phyloP scores from a whole-genome alignment of 1,140 invertebrate species.

The Scaptodrosophila lebanonensis region DNA sequence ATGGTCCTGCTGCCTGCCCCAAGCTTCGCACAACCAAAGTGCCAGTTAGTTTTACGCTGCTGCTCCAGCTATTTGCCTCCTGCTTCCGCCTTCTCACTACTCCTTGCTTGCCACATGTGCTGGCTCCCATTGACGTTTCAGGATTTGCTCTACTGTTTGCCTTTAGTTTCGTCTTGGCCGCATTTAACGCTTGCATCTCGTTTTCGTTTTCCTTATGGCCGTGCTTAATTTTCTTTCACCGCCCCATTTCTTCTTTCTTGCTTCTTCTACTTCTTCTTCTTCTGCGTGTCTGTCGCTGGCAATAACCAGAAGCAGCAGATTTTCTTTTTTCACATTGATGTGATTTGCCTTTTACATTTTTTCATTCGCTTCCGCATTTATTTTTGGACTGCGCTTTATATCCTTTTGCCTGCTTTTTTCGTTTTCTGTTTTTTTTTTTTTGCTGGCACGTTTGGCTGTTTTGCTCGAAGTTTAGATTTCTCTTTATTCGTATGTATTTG shows the following conservation, averaged over 20 bases:
- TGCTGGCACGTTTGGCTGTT: constrained; percentile 25
- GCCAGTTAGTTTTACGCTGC: constrained; percentile 2
- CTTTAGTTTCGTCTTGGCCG: constrained; percentile 34
- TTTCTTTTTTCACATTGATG: constrained; percentile 62
- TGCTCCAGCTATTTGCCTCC: background rate
- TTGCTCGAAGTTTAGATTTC: constrained; percentile 39
- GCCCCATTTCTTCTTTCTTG: constrained; percentile 20
- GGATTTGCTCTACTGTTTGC: constrained; percentile 30
- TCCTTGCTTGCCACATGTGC: too few relatives aligned
- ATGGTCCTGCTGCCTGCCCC: background rate
- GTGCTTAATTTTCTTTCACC: constrained; percentile 54
- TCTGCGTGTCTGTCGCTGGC: constrained; percentile 50
- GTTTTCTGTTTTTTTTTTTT: constrained; percentile 15
- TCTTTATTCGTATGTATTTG: constrained; percentile 60
- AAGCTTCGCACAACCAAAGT: background rate
- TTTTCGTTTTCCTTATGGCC: constrained; percentile 45
- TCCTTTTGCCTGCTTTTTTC: constrained; percentile 6
- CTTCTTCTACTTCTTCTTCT: constrained; percentile 6
- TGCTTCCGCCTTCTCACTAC: too few relatives aligned
- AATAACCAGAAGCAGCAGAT: constrained; percentile 54
- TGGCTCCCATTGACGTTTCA: background rate
- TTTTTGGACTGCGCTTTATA: background rate
- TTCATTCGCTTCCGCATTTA: background rate
- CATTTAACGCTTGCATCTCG: constrained; percentile 15
- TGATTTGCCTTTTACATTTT: constrained; percentile 58